Percentiles rank a stretch among this genome's conserved stretches.
These are phyloP conservation scores for Haliclona indistincta DNA, from an alignment of 37 sponge, comb jelly and placozoan genomes.

Conservation along the genomic window DNA sequence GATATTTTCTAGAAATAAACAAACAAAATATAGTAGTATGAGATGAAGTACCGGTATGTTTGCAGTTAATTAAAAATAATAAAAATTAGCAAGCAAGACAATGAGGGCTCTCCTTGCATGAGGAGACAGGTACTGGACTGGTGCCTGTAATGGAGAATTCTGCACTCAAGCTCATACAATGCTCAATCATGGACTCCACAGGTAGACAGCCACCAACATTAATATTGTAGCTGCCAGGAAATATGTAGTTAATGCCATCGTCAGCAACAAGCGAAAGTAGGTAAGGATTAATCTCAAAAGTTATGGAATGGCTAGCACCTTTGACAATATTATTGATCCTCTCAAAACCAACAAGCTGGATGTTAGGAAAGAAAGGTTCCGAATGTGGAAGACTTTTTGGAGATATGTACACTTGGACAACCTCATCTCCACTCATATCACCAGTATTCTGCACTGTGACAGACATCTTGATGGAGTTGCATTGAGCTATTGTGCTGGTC, in stretches of 20 bases:
- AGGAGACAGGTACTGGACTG: background rate
- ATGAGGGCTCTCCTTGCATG: slow-evolving; percentile 16
- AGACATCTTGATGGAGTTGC: slow-evolving; percentile 23
- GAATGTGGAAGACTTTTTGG: slow-evolving; percentile 8
- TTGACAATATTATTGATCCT: no score
- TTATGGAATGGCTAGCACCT: no score
- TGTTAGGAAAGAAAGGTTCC: slow-evolving; percentile 24
- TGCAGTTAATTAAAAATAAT: no score
- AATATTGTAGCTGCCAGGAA: slow-evolving; percentile 50
- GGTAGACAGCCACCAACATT: background rate
- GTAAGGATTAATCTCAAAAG: slow-evolving; percentile 45
- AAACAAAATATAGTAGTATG: no score
- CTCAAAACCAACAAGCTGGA: slow-evolving; percentile 54
- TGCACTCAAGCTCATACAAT: background rate
- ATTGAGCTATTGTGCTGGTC: slow-evolving; percentile 18
- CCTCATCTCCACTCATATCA: slow-evolving; percentile 48
- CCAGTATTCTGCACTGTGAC: slow-evolving; percentile 51
- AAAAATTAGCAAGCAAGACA: slow-evolving; percentile 37
- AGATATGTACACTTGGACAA: slow-evolving; percentile 54
- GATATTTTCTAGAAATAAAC: background rate
- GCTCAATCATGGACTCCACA: background rate
- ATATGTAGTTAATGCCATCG: slow-evolving; percentile 38
- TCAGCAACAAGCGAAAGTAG: slow-evolving; percentile 45
- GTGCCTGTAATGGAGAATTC: slow-evolving; percentile 15
- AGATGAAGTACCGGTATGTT: no score